Base-by-base conservation (phyloP, 2,888 invertebrate species). In the Odontocerum albicorne region DNA sequence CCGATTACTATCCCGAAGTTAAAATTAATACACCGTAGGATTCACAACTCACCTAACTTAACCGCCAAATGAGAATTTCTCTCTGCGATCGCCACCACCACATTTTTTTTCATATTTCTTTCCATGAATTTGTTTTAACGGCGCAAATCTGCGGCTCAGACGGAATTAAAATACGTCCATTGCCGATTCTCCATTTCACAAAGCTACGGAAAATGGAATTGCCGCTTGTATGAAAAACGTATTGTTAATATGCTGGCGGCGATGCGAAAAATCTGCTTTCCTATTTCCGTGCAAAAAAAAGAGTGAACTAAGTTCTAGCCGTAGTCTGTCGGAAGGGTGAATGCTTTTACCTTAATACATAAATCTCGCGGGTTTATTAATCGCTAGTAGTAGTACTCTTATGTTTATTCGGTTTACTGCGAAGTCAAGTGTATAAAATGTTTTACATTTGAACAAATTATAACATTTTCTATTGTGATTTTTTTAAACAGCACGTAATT, bases 191-290 rank as follows among this genome's bases (percentile, higher is more conserved):
- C 42, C 17, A 54, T 54, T 49, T 31, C 49, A 43, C 43, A 47
- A 46, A 49, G 54, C 54, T 43, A 49, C 31, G 54, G 40, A 49
- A 49, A 54, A 54, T 49, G 49, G 43, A 54, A 54, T 49, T 49
- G 54, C 49, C 43, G 54, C 36, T 27, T 42, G 49, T 54, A 49
- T 54, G 54, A 49, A 54, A 53, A 54, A 54, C 54, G 54, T 49
- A 54, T 54, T 54, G 47, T 35, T 49, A 54, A 43, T 54, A 49
- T 43, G 47, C 15, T 10, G 46, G 45, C 27, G 45, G 40, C 53
- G 46, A 22, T 27, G 53, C 31, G 36, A 53, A 53, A 53, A 53
- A 46, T 53, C 40, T 40, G 53, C 45, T 15, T 22, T 27, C 38
- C 12, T 21, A 31, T 35, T n/a, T n/a, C n/a, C n/a, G 38, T 31